phyloP scores from a whole-genome alignment of 1,140 invertebrate genomes.

The Reticulitermes speratus region DNA sequence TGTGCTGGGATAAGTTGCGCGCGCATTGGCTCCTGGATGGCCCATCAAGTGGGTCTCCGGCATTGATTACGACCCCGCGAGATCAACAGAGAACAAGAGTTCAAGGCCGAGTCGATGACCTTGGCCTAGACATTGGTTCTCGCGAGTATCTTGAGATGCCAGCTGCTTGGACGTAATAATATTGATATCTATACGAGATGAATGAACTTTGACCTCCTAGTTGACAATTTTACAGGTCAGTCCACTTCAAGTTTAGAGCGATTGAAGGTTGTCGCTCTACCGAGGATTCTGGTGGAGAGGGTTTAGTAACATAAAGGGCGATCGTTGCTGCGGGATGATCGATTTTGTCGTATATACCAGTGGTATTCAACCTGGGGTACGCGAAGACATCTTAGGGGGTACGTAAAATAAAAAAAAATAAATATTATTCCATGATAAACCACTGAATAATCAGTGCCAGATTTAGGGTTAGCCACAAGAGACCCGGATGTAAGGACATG shows the following conservation, averaged over 20 bases:
- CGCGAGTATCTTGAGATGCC: neutral
- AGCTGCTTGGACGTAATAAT: neutral
- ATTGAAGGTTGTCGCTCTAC: too few relatives aligned
- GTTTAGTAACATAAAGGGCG: too few relatives aligned
- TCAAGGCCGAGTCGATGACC: neutral
- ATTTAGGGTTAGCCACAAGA: too few relatives aligned
- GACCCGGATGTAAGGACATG: too few relatives aligned
- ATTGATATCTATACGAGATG: neutral
- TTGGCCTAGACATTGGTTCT: slow-evolving; percentile 10
- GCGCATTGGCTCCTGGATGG: neutral
- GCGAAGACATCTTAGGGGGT: too few relatives aligned
- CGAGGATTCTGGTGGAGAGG: too few relatives aligned
- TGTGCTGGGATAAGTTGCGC: neutral
- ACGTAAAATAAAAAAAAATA: too few relatives aligned
- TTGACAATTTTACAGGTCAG: neutral
- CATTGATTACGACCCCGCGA: neutral
- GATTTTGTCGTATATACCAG: too few relatives aligned
- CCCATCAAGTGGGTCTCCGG: neutral
- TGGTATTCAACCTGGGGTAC: too few relatives aligned
- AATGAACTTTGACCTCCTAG: neutral
- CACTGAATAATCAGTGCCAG: too few relatives aligned
- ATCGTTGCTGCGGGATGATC: too few relatives aligned
- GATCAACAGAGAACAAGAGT: slow-evolving; percentile 6
- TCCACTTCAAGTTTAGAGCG: neutral
- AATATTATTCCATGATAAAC: too few relatives aligned